Conservation (phyloP, 2,113 vertebrate species). For the Myrmecophaga tridactyla region DNA sequence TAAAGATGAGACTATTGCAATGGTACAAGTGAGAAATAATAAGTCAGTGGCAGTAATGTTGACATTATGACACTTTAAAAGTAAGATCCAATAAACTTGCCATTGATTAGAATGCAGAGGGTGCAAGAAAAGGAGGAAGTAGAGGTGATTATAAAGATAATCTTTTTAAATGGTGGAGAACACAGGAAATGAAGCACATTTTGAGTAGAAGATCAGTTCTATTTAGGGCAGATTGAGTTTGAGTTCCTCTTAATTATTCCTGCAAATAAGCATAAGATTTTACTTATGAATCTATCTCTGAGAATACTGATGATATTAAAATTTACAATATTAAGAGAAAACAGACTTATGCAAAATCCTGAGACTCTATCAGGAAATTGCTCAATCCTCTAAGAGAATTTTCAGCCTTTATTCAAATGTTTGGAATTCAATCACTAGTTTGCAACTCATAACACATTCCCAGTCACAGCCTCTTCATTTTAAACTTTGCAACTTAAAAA, state of each 20-base stretch:
- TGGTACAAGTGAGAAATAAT: background rate
- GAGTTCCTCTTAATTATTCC: background rate
- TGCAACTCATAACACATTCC: background rate
- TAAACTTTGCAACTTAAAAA: background rate
- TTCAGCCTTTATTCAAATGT: background rate
- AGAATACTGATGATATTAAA: background rate
- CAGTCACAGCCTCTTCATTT: background rate
- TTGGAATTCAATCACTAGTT: background rate
- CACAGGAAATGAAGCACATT: background rate
- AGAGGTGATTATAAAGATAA: background rate
- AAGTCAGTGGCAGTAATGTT: background rate
- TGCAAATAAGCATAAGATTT: background rate
- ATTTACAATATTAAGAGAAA: background rate
- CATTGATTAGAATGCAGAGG: background rate
- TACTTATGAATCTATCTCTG: background rate
- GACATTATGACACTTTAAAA: background rate
- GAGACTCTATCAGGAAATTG: background rate
- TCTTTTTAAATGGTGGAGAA: background rate
- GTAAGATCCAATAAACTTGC: background rate
- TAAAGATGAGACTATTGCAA: background rate
- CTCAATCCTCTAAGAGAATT: background rate
- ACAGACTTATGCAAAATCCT: conserved; percentile 4
- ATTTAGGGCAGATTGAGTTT: background rate
- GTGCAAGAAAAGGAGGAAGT: background rate
- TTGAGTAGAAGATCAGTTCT: background rate